Base-by-base conservation (phyloP, 2,888 invertebrate species). In the Oscheius sp. region DNA sequence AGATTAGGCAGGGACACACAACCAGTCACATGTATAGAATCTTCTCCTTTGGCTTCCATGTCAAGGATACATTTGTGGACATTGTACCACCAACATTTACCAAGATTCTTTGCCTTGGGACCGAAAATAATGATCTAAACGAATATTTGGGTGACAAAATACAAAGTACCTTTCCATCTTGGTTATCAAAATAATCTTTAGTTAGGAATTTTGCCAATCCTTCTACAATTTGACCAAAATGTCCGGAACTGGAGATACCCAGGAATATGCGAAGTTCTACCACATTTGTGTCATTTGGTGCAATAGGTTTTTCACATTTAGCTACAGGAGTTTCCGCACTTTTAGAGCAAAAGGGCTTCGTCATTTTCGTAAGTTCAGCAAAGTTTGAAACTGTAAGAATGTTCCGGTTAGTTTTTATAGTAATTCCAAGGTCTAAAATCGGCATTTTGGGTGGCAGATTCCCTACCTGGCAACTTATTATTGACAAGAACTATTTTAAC, bases 121-220 rank as follows among this genome's bases (percentile, higher is more conserved):
- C 49, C 66, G 16, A 66, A 21, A n/a, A 66, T 52, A 0, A 66
- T n/a, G 21, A 66, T 27, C 66, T 66, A 23, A 49, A 35, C 49
- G n/a, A 5, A 29, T 27, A n/a, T n/a, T n/a, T n/a, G n/a, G 21
- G 13, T n/a, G n/a, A 66, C 16, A 49, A 46, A 21, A 25, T 25
- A 21, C 5, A 21, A 46, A 25, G 9, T 25, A 66, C 66, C 16
- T 27, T 49, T 27, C 66, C 66, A 7, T 49, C 27, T 9, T 66
- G 49, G 25, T 25, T 27, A 52, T 66, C 66, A n/a, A 66, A 66
- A 3, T 18, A 49, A n/a, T 52, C 52, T 12, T 52, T 13, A 12
- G 66, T 5, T n/a, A 66, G 29, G n/a, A 66, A 52, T n/a, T 66
- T 66, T 9, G 18, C 66, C 52, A 66, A 27, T n/a, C 66, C 52